Base-by-base conservation (phyloP, 2,797 vertebrate species). In the Fundulus diaphanus region DNA sequence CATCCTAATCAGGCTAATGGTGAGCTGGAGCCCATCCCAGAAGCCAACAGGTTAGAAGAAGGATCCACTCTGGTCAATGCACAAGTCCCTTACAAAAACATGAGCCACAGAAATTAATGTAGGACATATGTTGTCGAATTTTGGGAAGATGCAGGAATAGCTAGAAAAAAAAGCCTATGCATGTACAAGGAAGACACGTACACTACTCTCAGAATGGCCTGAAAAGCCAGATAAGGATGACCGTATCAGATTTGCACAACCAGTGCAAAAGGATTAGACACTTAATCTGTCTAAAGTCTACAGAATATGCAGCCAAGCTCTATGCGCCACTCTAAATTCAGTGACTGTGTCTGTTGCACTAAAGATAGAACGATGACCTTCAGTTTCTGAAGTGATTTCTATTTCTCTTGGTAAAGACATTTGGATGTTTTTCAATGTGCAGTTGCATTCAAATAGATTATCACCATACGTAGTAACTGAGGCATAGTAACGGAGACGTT, bases 201-300 rank as follows among this genome's bases (percentile, higher is more conserved):
- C 6, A 40, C 11, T 40, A 12, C 24, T 5, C 8, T 15, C 61
- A 65, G 61, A 42, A 7, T 15, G 24, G 35, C 61, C 61, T n/a
- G 61, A 40, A 24, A 65, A 42, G 24, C 61, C 35, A 65, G 35
- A 65, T 42, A 37, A 12, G 13, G 5, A n/a, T 65, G 61, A n/a
- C 12, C 35, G n/a, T n/a, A 42, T 65, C 37, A 65, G 61, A 65
- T n/a, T 15, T n/a, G 37, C 24, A 40, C 22, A 42, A n/a, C 22
- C 6, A 12, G 6, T 40, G 22, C 61, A 40, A n/a, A 42, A 42
- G 35, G 35, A 65, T 65, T 33, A 40, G 24, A 65, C 12, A 42
- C 12, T 65, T 42, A 65, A 40, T 65, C 61, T 42, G 61, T 65
- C 61, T 65, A 65, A 65, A 65, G 11, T 40, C 20, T 24, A 40